A percentile compares a stretch with the other conserved stretches of the same genome.
These are phyloP conservation scores for Hydraecia micacea DNA, from an alignment of 2,888 invertebrate species.

Conservation along the genomic window DNA sequence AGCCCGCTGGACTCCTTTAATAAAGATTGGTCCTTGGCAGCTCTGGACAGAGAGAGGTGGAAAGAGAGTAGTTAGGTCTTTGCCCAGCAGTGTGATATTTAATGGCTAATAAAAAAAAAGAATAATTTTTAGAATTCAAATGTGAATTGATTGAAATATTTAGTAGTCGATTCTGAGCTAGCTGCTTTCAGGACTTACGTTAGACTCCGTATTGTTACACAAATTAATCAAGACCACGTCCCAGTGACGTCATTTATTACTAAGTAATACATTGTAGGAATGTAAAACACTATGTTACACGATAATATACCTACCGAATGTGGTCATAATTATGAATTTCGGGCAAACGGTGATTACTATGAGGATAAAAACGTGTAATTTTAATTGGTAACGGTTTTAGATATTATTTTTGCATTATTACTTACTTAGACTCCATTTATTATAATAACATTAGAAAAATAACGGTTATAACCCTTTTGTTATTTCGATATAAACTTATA, in stretches of 20 bases:
- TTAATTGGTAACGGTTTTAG: background rate
- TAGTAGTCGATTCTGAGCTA: background rate
- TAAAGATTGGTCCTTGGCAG: too few species aligned
- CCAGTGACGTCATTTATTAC: background rate
- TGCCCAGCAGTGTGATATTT: too few species aligned
- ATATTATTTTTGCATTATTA: background rate
- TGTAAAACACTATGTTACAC: background rate
- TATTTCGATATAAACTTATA: too few species aligned
- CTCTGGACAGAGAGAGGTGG: too few species aligned
- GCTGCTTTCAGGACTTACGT: background rate
- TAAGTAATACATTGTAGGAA: background rate
- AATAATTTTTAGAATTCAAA: background rate
- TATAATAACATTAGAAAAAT: too few species aligned
- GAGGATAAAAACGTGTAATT: slow-evolving; percentile 2
- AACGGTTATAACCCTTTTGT: too few species aligned
- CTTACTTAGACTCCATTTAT: too few species aligned
- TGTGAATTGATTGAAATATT: background rate
- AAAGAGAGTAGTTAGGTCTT: too few species aligned
- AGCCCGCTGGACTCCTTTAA: too few species aligned
- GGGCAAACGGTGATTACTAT: slow-evolving; percentile 7
- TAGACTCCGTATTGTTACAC: background rate
- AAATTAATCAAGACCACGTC: background rate
- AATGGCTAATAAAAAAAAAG: too few species aligned
- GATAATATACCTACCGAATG: background rate
- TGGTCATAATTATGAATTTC: background rate